Base-by-base conservation (phyloP, 1,140 invertebrate genomes). In the Caenorhabditis brenneri region DNA sequence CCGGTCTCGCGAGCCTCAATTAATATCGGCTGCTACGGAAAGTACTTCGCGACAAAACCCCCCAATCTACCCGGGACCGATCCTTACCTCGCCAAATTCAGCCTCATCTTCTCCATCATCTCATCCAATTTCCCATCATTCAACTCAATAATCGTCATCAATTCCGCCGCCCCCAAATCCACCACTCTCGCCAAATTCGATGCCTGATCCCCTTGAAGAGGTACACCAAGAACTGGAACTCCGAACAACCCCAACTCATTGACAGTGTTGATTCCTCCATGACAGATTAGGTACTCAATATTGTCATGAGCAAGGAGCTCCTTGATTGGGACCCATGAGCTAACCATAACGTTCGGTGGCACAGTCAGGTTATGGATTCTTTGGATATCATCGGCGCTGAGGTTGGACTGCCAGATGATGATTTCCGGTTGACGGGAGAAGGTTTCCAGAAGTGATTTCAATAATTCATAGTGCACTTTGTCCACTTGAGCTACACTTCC, bases 381-480 rank as follows among this genome's bases (percentile, higher is more conserved):
- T 53, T 86, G 19, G 42, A 85, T 85, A 31, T 81, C 19, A 24
- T 80, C 42, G 9, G 82, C 27, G 19, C 49, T 46, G 39, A 84
- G 87, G 81, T 89, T 89, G 15, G 88, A 88, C 81, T 90, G 89
- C 88, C 88, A 89, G 27, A 89, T 24, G 19, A 89, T 78, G 1
- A 84, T 29, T 22, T 69, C 58, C 19, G 84, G 69, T 39, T 55
- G 53, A 31, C 79, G 60, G 4, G 24, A 55, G 78, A 91, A 89
- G 5, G 80, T 74, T 0, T 80, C 31, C 10, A 90, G 79, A 80
- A 89, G 89, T 12, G 49, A 79, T 19, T 82, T 24, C 1, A 89
- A 79, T 10, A 89, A 53, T 24, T 58, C 36, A 15, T 74, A 46
- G 6, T 87, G 88, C 87, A 89, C 91, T 81, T 85, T 79, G 16